Conservation (phyloP, 2,113 vertebrate genomes). For the Hydrolagus affinis region DNA sequence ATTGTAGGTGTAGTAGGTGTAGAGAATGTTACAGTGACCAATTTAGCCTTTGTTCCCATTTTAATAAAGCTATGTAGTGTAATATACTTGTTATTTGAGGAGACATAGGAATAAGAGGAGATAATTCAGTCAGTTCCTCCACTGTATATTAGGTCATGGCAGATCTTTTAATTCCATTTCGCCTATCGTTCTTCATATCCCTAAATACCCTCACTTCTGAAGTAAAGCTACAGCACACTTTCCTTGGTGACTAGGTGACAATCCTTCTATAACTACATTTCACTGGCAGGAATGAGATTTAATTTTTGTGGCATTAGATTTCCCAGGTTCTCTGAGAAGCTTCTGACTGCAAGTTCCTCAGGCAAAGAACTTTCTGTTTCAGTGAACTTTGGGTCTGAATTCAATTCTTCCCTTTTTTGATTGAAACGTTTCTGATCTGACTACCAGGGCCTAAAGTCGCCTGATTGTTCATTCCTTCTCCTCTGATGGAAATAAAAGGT, state of each 20-base stretch:
- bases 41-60: too few species aligned
- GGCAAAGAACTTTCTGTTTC: not conserved
- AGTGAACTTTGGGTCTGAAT: not conserved
- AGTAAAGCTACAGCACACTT: not conserved
- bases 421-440: too few species aligned
- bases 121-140: too few species aligned
- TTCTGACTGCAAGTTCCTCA: not conserved
- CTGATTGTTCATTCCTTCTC: not conserved
- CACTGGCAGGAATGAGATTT: not conserved
- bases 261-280: not conserved
- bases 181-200: too few species aligned
- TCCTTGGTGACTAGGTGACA: not conserved
- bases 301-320: not conserved
- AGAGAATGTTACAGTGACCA: too few species aligned
- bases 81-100: too few species aligned
- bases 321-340: slow-evolving; percentile 7
- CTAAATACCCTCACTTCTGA: too few species aligned
- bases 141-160: too few species aligned
- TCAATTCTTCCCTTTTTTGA: not conserved
- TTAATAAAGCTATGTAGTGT: too few species aligned
- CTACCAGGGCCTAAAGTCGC: not conserved
- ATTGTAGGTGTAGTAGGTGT: too few species aligned
- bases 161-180: too few species aligned
- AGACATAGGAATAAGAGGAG: too few species aligned
- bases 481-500: not conserved